Base-by-base conservation (phyloP, 2,113 vertebrate species). In the Megalops atlanticus region DNA sequence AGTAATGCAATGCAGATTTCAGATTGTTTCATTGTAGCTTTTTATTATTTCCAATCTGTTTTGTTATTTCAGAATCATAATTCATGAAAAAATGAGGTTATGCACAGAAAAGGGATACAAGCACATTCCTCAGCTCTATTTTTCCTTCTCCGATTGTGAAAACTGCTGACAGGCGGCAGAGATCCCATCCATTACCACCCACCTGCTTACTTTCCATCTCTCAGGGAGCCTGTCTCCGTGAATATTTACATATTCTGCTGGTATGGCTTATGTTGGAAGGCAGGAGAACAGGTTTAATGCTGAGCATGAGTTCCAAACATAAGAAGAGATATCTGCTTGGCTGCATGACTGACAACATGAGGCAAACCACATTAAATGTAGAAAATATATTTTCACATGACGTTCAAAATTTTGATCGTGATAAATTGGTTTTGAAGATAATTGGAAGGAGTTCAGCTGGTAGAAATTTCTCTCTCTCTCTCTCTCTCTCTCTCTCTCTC, bases 181-280 rank as follows among this genome's bases (percentile, higher is more conserved):
- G 85, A 84, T 83, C 82, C 85, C 79, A 72, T 81, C 77, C 77
- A 77, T 74, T 81, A 77, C 85, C 85, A 85, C 84, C 82, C 85
- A 86, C 84, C 84, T 83, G 76, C 79, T 75, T 83, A 80, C 72
- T 79, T 76, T 74, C 80, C 77, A 74, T 82, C 79, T 85, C 80
- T 82, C 52, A 84, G 83, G 70, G 82, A 80, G 82, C 72, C 84
- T 72, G 86, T 85, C 85, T 85, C 86, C 87, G 82, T 89, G 87
- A 91, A 90, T 92, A 88, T 92, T 90, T 89, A 88, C 86, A 80
- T 83, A 84, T 90, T 89, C 84, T 84, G 86, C 89, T 92, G 88
- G 86, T 88, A 89, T 84, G 70, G 77, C n/a, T 82, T 79, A 81
- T 87, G 77, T 86, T 79, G 81, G 79, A 85, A 82, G 86, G 88